phyloP scores from a whole-genome alignment of 2,113 vertebrate genomes.

The Xenopus laevis region DNA sequence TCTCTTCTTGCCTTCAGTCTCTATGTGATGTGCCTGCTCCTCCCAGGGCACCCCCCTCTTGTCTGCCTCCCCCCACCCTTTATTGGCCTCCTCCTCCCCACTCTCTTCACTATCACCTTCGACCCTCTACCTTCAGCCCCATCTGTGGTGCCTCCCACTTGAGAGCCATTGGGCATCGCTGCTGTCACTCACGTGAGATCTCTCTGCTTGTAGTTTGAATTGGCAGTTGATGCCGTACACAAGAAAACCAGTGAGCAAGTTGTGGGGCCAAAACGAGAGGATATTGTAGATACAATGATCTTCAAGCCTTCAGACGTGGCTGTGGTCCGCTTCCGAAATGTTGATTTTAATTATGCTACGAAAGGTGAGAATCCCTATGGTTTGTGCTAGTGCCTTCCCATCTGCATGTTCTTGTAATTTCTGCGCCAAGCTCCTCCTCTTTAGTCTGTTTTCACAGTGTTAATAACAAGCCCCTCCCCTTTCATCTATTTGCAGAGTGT shows the following conservation, averaged over 20 bases:
- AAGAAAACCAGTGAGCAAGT: slow-evolving; percentile 63
- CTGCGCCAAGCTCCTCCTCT: too few relatives aligned
- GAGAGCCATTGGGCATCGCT: too few relatives aligned
- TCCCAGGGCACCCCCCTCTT: too few relatives aligned
- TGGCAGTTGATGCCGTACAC: slow-evolving; percentile 90
- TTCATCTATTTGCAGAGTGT: neutral
- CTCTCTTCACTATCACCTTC: too few relatives aligned
- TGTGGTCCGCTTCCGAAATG: slow-evolving; percentile 83
- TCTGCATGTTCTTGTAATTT: too few relatives aligned
- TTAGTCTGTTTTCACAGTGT: neutral
- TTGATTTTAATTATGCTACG: slow-evolving; percentile 87
- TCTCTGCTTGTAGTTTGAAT: slow-evolving; percentile 78
- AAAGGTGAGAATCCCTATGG: slow-evolving; percentile 64
- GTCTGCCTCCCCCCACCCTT: too few relatives aligned
- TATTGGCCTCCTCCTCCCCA: too few relatives aligned
- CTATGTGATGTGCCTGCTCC: too few relatives aligned
- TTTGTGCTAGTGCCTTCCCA: too few relatives aligned
- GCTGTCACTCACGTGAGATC: neutral
- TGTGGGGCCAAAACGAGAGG: slow-evolving; percentile 75
- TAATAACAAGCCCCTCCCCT: neutral
- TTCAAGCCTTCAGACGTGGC: slow-evolving; percentile 83
- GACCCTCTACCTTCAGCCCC: too few relatives aligned
- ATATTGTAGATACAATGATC: slow-evolving; percentile 89
- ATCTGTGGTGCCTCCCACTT: too few relatives aligned
- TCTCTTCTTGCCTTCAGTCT: too few relatives aligned